Evolutionary conservation across 2,888 invertebrate genomes (phyloP).

Genomic region (Machimus rusticus): DNA sequence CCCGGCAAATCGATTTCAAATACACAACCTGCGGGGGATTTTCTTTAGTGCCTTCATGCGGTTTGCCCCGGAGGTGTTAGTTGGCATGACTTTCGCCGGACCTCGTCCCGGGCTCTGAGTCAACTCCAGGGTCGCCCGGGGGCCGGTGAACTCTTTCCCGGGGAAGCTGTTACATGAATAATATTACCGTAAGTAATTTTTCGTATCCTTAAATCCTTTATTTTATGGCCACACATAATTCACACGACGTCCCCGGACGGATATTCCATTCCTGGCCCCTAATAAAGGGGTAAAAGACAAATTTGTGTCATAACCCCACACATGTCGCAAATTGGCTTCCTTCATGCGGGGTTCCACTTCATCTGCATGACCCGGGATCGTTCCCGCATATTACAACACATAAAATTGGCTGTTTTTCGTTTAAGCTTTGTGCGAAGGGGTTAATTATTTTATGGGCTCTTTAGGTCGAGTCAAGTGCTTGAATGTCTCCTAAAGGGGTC

Average conservation of each 20-base stretch:
- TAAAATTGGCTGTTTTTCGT: neutral
- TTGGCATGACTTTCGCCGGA: neutral
- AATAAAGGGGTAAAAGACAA: neutral
- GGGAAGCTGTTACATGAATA: slow-evolving; percentile 38
- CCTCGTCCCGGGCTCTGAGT: neutral
- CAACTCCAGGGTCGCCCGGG: neutral
- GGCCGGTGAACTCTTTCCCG: neutral
- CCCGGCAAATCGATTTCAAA: slow-evolving; percentile 51
- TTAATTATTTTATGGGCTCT: neutral
- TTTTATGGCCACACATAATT: slow-evolving; percentile 51
- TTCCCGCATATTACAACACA: neutral
- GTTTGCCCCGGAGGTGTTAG: slow-evolving; percentile 6
- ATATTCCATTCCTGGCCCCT: neutral
- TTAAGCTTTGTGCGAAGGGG: neutral
- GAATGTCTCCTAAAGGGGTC: neutral
- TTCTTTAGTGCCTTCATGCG: slow-evolving; percentile 28
- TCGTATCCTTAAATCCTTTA: slow-evolving; percentile 51
- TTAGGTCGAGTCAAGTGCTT: neutral
- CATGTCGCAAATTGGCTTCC: slow-evolving; percentile 44
- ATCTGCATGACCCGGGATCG: neutral
- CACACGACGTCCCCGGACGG: slow-evolving; percentile 44
- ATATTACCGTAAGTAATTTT: slow-evolving; percentile 40
- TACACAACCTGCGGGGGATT: slow-evolving; percentile 45
- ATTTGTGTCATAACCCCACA: slow-evolving; percentile 34
- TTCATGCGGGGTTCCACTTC: slow-evolving; percentile 37